These are phyloP conservation scores for Scalopus aquaticus DNA, from an alignment of 2,113 vertebrate genomes.

Conservation along the genomic window DNA sequence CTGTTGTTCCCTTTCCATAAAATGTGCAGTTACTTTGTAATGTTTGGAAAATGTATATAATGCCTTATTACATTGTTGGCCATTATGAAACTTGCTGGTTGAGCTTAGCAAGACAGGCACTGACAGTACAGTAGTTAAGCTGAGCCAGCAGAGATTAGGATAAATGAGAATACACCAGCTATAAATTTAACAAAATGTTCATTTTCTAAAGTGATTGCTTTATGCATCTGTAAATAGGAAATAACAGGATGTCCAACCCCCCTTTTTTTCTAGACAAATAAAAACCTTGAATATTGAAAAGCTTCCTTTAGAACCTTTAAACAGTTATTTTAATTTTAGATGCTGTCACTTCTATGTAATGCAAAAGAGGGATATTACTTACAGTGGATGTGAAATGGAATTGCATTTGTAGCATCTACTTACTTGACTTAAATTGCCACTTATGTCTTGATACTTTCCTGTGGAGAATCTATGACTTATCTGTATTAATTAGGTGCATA, in stretches of 20 bases:
- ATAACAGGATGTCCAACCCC: conserved; percentile 77
- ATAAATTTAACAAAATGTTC: conserved; percentile 85
- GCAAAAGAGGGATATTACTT: conserved; percentile 37
- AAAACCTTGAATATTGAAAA: conserved; percentile 70
- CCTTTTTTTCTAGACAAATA: conserved; percentile 74
- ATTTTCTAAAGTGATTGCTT: conserved; percentile 86
- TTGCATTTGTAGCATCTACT: conserved; percentile 37
- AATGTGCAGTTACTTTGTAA: conserved; percentile 61
- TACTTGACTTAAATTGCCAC: conserved; percentile 54
- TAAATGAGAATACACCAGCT: conserved; percentile 83
- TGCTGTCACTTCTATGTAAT: conserved; percentile 49
- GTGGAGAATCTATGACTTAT: neutral
- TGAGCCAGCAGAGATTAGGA: conserved; percentile 85
- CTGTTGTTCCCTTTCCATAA: conserved; percentile 58
- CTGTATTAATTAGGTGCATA: conserved; percentile 38
- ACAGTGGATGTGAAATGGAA: conserved; percentile 31
- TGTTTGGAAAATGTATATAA: conserved; percentile 65
- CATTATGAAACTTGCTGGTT: conserved; percentile 71
- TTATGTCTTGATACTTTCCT: neutral
- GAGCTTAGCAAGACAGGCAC: conserved; percentile 58
- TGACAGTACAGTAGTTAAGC: conserved; percentile 73
- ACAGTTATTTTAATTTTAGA: conserved; percentile 78
- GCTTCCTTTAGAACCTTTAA: conserved; percentile 76
- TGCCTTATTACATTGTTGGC: conserved; percentile 63
- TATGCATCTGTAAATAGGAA: conserved; percentile 84